These are phyloP conservation scores for Suricata suricatta DNA, from an alignment of 2,113 vertebrate genomes.

Conservation along the genomic window DNA sequence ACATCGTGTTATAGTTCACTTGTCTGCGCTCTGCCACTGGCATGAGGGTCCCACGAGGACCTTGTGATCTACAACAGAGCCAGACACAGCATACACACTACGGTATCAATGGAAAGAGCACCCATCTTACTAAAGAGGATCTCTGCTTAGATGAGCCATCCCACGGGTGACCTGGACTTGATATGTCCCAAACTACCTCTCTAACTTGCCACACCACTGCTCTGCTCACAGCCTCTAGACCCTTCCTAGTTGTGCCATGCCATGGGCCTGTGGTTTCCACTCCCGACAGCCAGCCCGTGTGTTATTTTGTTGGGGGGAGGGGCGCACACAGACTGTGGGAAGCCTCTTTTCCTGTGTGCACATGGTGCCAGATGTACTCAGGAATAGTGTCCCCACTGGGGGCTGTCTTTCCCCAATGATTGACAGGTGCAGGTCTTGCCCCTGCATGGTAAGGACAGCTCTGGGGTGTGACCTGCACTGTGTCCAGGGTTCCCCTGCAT, in stretches of 20 bases:
- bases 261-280: neutral
- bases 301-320: neutral
- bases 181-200: neutral
- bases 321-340: neutral
- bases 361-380: neutral
- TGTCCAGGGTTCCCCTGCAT: neutral
- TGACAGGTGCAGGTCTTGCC: neutral
- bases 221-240: accelerated
- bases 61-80: neutral
- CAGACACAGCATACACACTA: neutral
- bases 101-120: neutral
- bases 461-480: accelerated
- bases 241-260: neutral
- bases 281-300: neutral
- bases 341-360: accelerated
- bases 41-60: neutral
- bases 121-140: neutral
- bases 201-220: accelerated
- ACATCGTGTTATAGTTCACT: neutral
- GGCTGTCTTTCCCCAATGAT: neutral
- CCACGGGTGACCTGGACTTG: neutral
- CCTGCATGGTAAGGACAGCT: neutral
- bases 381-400: neutral
- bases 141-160: neutral
- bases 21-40: neutral